A percentile compares a stretch with the other conserved stretches of the same genome.
These are phyloP conservation scores for Lepidostoma basale DNA, from an alignment of 1,140 invertebrate genomes.

Conservation along the genomic window DNA sequence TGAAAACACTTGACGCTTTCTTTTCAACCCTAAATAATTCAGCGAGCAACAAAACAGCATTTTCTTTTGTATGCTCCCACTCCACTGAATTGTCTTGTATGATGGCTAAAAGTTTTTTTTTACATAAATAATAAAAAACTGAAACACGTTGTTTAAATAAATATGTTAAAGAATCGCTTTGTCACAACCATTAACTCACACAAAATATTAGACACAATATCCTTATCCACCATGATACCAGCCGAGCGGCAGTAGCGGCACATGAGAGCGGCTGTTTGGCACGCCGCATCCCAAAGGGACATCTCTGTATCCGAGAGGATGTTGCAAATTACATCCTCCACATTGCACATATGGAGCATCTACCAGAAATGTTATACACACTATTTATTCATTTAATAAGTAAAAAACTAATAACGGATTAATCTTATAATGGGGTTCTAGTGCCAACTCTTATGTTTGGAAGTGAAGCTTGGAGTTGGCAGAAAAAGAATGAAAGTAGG, in stretches of 20 bases:
- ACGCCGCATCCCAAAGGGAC: constrained; percentile 12
- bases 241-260: constrained; percentile 17
- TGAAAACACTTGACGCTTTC: constrained; percentile 51
- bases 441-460: too few relatives aligned
- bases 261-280: constrained; percentile 20
- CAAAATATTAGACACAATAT: constrained; percentile 5
- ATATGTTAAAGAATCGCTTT: too few relatives aligned
- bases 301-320: background rate
- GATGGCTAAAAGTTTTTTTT: constrained; percentile 49
- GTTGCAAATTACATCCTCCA: constrained; percentile 27
- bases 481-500: too few relatives aligned
- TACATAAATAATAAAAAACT: too few relatives aligned
- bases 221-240: constrained; percentile 12
- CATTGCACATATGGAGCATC: constrained; percentile 27
- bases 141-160: too few relatives aligned
- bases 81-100: constrained; percentile 50
- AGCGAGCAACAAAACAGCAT: constrained; percentile 50
- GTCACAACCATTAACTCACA: constrained; percentile 2
- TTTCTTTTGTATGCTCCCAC: constrained; percentile 55
- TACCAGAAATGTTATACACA: background rate
- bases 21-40: constrained; percentile 55
- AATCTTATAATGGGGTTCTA: too few relatives aligned
- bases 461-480: too few relatives aligned
- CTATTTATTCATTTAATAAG: background rate
- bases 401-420: too few relatives aligned